A percentile compares a stretch with the other conserved stretches of the same genome.
Conservation (phyloP, 2,888 invertebrate genomes). For the Pecten maximus region DNA sequence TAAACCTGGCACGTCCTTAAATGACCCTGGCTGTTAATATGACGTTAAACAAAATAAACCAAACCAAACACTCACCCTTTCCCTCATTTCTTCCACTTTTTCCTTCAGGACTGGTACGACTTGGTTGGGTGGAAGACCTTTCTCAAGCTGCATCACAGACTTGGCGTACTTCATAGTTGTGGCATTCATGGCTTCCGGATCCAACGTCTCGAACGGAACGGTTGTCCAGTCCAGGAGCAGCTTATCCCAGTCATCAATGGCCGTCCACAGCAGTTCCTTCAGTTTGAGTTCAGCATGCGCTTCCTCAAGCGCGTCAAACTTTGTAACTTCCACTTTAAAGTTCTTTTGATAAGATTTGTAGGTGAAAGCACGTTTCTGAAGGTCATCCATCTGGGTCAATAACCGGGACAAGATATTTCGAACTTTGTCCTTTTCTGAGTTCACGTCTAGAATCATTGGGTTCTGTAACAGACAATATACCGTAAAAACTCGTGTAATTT, state of each 20-base stretch:
- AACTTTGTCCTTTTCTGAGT: slow-evolving; percentile 88
- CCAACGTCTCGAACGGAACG: slow-evolving; percentile 84
- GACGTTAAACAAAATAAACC: no score
- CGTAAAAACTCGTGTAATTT: no score
- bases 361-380: slow-evolving; percentile 88
- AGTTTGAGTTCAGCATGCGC: slow-evolving; percentile 91
- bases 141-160: slow-evolving; percentile 90
- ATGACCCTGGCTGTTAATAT: no score
- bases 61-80: slow-evolving; percentile 86
- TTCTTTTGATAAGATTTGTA: slow-evolving; percentile 92
- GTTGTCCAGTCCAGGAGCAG: slow-evolving; percentile 87
- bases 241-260: slow-evolving; percentile 89
- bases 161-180: slow-evolving; percentile 88
- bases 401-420: slow-evolving; percentile 87
- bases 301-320: slow-evolving; percentile 91
- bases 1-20: no score
- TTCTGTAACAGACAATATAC: slow-evolving; percentile 86
- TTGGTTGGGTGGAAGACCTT: slow-evolving; percentile 91
- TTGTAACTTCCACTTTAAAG: slow-evolving; percentile 92
- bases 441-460: slow-evolving; percentile 89
- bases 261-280: slow-evolving; percentile 91
- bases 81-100: slow-evolving; percentile 90
- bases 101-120: slow-evolving; percentile 90
- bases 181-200: slow-evolving; percentile 89
- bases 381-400: slow-evolving; percentile 86